Evolutionary conservation across 2,113 vertebrate genomes (phyloP), one percentile per base, ranked within the genome.

Genomic region (Centropus unirufus): DNA sequence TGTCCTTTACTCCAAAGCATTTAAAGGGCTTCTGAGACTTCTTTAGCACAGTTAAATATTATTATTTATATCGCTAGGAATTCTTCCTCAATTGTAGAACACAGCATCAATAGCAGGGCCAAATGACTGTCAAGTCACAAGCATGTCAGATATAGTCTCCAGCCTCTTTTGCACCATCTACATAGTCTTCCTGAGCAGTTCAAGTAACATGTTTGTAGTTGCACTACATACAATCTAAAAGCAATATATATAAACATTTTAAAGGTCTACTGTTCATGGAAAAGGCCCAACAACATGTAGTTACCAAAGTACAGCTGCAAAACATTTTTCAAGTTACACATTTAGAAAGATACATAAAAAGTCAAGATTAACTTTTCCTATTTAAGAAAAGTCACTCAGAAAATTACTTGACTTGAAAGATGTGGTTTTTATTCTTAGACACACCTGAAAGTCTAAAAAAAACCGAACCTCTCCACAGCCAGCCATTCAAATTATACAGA

Each of bases 101-200:
- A 5, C 58, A 76, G 40, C 80, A 93, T 83, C 88, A 67, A 63
- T 39, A 94, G 51, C 75, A 81, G 32, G 52, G 63, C 42, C 63
- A 80, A 90, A 49, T 58, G n/a, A 68, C 59, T 92, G 81, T 34
- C 74, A 89, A 79, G 77, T 91, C 87, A 86, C 59, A 69, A 78
- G 40, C 0, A 5, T 75, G 64, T 64, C 88, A 94, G 68, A 90
- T 58, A 75, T 3, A 69, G 69, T 72, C 77, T 81, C 61, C 75
- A 87, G 83, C 26, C 23, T 77, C 26, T 68, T 90, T n/a, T 59
- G 29, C 24, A 90, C 30, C 30, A 95, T 49, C 67, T 57, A 47
- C 54, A 29, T 4, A 42, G 32, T 55, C 75, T 83, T 47, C 17
- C 42, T 29, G 87, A 80, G 47, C 42, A 89, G 51, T 27, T 59